Percentiles rank a stretch among this genome's conserved stretches.
Conservation (phyloP, 2,113 vertebrate species). For the Loxodonta africana region DNA sequence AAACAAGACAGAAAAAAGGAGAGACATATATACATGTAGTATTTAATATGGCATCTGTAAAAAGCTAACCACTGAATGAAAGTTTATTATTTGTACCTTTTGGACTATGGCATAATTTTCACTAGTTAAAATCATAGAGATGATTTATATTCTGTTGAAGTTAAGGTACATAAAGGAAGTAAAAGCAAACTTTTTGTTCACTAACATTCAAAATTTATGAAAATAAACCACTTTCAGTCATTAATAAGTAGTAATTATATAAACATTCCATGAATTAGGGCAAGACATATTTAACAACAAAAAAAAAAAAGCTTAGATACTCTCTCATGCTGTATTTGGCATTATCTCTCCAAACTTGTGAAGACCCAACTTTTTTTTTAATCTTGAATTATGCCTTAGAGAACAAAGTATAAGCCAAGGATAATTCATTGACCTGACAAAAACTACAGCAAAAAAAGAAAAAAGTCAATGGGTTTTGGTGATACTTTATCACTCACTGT, state of each 20-base stretch:
- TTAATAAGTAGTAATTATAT: conserved; percentile 18
- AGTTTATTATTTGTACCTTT: neutral
- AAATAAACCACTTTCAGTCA: neutral
- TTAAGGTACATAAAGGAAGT: neutral
- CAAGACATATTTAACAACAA: conserved; percentile 52
- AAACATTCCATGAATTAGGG: neutral
- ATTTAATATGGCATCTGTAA: neutral
- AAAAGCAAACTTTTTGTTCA: neutral
- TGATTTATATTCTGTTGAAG: neutral
- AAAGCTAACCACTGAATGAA: neutral
- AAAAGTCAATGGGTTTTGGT: conserved; percentile 70
- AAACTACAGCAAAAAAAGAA: conserved; percentile 72
- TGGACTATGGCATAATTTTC: neutral
- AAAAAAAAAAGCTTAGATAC: conserved; percentile 33
- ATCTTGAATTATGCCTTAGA: conserved; percentile 70
- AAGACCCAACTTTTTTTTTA: conserved; percentile 51
- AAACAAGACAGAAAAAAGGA: neutral
- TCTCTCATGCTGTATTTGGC: conserved; percentile 51
- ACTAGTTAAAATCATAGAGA: neutral
- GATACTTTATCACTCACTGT: conserved; percentile 83
- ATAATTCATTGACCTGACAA: conserved; percentile 84
- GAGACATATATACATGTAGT: rapidly evolving
- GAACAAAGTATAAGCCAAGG: conserved; percentile 76
- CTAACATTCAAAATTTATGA: conserved; percentile 24
- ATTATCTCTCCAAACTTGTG: conserved; percentile 62